Base-by-base conservation (phyloP, 1,140 invertebrate genomes). In the Augochlora pura region DNA sequence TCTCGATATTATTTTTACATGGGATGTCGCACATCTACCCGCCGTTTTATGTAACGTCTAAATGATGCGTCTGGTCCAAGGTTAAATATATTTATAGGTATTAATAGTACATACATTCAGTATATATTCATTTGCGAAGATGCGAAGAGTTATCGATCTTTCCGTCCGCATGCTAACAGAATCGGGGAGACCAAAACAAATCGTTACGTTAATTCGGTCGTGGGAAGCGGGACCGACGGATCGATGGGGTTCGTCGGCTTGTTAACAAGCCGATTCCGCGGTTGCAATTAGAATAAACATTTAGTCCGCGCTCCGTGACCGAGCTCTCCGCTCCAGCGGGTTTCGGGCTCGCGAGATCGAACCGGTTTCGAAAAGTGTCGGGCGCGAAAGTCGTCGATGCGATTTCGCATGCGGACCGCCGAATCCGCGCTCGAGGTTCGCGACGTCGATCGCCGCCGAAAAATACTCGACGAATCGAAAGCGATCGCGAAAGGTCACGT, bases 201-300 rank as follows among this genome's bases (percentile, higher is more conserved):
- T 49, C 23, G 27, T 23, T 32, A 32, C 67, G 42, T 70, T 76
- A 49, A 67, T 68, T 81, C 57, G 25, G 52, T 52, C 62, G 38
- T 7, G 25, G 39, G 46, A 60, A 57, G 39, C 52, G 63, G 12
- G 49, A 14, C 2, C 12, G 7, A n/a, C 0, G 21, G 68, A 59
- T 54, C 67, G 73, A 69, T 25, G 23, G 21, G 54, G n/a, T 8
- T 57, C 25, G 25, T 80, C 77, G 71, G 71, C 81, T 57, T 21
- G 66, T 72, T 27, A 57, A 38, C 57, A 38, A 1, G 25, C 12
- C 60, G 62, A 77, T 85, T 85, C 25, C 39, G 25, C 54, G 8
- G 62, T 16, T 18, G 25, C 62, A 78, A 75, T 77, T 78, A 49
- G 70, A 39, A 64, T 82, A 82, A 86, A 64, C 70, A 70, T 72